A percentile compares a stretch with the other conserved stretches of the same genome.
These are phyloP conservation scores for Geodia barretti DNA, from an alignment of 37 sponge, comb jelly and placozoan genomes.

Conservation along the genomic window DNA sequence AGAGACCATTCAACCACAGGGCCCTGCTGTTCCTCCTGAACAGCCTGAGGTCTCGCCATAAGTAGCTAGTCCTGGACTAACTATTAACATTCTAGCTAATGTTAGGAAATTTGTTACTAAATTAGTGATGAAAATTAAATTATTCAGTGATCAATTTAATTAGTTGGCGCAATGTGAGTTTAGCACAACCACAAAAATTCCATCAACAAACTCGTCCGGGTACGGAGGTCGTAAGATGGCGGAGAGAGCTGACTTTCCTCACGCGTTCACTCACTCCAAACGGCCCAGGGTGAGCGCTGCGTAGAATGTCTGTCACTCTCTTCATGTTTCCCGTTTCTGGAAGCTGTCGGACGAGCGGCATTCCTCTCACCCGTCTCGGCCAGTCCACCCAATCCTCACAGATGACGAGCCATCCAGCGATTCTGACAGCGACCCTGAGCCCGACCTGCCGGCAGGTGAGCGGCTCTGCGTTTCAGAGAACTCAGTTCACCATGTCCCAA, in stretches of 20 bases:
- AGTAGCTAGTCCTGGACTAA: too few species aligned
- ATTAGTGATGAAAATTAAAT: too few species aligned
- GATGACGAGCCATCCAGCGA: constrained; percentile 85
- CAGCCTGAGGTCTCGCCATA: too few species aligned
- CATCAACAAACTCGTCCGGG: too few species aligned
- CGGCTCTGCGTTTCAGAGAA: neutral
- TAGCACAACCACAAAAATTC: too few species aligned
- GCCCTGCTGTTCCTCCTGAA: neutral
- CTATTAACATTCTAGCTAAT: too few species aligned
- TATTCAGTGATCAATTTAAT: too few species aligned
- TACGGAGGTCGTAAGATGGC: neutral
- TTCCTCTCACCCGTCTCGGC: neutral
- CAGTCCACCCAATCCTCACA: constrained; percentile 40
- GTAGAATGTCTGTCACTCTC: neutral
- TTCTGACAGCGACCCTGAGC: constrained; percentile 79
- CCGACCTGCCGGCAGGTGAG: constrained; percentile 61
- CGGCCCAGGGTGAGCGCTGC: constrained; percentile 16
- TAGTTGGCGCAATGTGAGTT: too few species aligned
- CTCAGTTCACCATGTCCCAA: neutral
- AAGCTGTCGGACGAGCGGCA: constrained; percentile 31
- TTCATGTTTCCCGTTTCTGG: neutral
- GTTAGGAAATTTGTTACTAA: too few species aligned
- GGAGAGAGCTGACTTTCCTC: neutral
- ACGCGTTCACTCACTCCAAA: neutral
- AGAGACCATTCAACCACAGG: neutral